These are phyloP conservation scores for Hypolimnas misippus DNA, from an alignment of 2,888 invertebrate genomes.

Conservation along the genomic window DNA sequence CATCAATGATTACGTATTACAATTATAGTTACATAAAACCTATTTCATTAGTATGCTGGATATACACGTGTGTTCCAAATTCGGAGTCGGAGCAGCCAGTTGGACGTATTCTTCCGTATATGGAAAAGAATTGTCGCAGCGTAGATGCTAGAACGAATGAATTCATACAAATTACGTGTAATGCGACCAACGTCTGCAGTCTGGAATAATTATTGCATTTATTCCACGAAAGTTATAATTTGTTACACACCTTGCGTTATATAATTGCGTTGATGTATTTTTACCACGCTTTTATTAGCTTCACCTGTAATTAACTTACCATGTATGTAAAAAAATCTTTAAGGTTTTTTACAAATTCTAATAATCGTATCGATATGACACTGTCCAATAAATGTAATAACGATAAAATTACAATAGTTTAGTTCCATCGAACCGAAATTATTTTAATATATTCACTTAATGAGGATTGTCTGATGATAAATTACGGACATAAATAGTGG, in stretches of 20 bases:
- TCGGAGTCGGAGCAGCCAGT: slow-evolving; percentile 51
- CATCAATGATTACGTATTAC: slow-evolving; percentile 39
- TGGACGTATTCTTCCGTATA: slow-evolving; percentile 36
- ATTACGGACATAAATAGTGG: too few species aligned
- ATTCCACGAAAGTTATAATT: slow-evolving; percentile 5
- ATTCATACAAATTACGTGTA: slow-evolving; percentile 31
- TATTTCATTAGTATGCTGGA: slow-evolving; percentile 55
- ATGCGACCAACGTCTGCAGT: slow-evolving; percentile 19
- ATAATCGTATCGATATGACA: too few species aligned
- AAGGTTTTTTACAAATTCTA: too few species aligned
- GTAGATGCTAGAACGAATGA: slow-evolving; percentile 17
- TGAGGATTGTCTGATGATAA: too few species aligned
- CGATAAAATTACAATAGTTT: neutral
- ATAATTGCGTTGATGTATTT: slow-evolving; percentile 1
- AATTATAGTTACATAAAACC: slow-evolving; percentile 47
- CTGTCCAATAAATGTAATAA: too few species aligned
- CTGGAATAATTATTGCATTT: slow-evolving; percentile 24
- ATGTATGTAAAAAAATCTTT: neutral
- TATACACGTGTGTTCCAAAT: slow-evolving; percentile 55
- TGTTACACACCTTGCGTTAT: neutral
- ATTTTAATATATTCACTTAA: too few species aligned
- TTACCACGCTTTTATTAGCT: neutral
- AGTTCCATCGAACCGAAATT: neutral
- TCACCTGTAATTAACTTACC: neutral
- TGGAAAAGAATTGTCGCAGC: slow-evolving; percentile 30